These are phyloP conservation scores for Natator depressus DNA, from an alignment of 2,113 vertebrate genomes.

Conservation along the genomic window DNA sequence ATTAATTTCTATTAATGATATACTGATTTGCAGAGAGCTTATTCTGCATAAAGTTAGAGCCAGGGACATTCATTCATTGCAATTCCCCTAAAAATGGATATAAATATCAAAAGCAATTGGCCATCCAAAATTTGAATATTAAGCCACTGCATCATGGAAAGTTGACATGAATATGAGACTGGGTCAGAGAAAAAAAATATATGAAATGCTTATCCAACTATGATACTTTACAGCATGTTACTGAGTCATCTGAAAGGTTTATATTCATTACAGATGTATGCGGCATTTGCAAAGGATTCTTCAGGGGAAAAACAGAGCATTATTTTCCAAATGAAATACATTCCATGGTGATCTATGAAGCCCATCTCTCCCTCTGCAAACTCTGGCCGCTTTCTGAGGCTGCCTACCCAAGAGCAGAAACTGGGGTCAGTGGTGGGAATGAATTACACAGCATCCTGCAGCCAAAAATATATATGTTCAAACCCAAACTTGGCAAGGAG, in stretches of 20 bases:
- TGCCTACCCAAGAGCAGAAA: not conserved
- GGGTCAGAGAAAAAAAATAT: not conserved
- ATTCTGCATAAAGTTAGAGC: slow-evolving; percentile 74
- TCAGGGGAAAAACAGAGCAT: not conserved
- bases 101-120: slow-evolving; percentile 76
- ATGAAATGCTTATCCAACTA: slow-evolving; percentile 45
- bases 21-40: slow-evolving; percentile 64
- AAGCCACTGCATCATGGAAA: slow-evolving; percentile 49
- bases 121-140: slow-evolving; percentile 70
- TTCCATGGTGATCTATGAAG: not conserved
- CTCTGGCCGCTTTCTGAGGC: not conserved
- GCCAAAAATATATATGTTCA: not conserved
- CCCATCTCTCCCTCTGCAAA: not conserved
- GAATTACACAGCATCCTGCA: not conserved
- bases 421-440: not conserved
- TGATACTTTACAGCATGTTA: slow-evolving; percentile 54
- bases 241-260: slow-evolving; percentile 46
- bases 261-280: slow-evolving; percentile 16
- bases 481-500: not conserved
- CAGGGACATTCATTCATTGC: slow-evolving; percentile 63
- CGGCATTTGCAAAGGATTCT: slow-evolving; percentile 32
- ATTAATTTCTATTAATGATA: slow-evolving; percentile 75
- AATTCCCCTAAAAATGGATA: slow-evolving; percentile 73
- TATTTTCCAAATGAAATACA: not conserved
- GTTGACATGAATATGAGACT: slow-evolving; percentile 47